Evolutionary conservation across 2,113 vertebrate genomes (phyloP).

Genomic region (Porphyrio hochstetteri): DNA sequence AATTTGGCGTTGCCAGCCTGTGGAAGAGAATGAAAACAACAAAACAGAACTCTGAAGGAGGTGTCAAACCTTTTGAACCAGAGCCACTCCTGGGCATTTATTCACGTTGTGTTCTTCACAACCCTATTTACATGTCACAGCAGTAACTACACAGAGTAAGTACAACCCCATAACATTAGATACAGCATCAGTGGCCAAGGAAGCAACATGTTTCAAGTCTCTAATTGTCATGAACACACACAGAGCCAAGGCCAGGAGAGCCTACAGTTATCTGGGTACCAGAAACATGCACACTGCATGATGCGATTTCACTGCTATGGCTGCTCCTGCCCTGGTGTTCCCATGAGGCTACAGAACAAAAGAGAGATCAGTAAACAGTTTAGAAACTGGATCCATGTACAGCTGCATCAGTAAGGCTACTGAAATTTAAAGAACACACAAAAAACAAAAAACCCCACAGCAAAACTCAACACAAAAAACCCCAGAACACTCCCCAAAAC

Average conservation of each 20-base stretch:
- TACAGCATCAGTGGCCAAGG: accelerated
- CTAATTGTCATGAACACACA: background rate
- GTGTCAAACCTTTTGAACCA: background rate
- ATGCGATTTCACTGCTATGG: background rate
- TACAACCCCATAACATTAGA: accelerated
- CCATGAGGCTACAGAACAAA: background rate
- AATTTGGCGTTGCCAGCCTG: constrained; percentile 89
- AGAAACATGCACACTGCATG: background rate
- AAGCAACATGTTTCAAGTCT: background rate
- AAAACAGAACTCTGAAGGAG: background rate
- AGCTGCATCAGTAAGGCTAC: background rate
- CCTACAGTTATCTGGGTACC: background rate
- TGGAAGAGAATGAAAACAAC: background rate
- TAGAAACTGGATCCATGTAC: background rate
- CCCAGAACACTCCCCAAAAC: background rate
- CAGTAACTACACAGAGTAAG: background rate
- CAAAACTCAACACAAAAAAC: background rate
- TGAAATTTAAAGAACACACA: background rate
- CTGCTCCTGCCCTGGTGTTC: background rate
- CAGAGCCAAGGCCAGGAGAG: background rate
- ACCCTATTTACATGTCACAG: accelerated
- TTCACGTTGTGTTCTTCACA: accelerated
- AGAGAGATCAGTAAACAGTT: background rate
- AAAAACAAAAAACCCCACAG: background rate
- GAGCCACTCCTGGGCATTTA: background rate